Percentiles rank a stretch among this genome's conserved stretches.
Evolutionary conservation across 53 echinoderm and acorn worm genomes (phyloP).

Genomic region (Luidia sarsii): DNA sequence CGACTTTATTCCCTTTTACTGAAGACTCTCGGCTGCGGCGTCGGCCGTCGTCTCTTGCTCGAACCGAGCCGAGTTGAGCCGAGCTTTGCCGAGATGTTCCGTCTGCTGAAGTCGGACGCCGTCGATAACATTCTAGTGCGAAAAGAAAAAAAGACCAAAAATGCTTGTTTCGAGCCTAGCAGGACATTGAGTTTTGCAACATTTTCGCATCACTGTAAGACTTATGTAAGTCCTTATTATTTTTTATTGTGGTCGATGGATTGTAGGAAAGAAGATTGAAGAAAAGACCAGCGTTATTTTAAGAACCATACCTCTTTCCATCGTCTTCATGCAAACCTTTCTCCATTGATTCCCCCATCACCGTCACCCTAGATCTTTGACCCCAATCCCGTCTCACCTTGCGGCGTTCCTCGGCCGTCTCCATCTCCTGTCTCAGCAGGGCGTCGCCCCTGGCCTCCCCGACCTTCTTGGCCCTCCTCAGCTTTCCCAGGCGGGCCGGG

Average conservation of each 20-base stretch:
- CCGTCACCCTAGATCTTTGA: not conserved
- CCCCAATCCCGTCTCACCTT: not conserved
- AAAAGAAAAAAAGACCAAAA: not conserved
- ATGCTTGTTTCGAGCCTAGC: not conserved
- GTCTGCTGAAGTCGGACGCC: constrained; percentile 21
- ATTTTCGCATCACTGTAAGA: no score
- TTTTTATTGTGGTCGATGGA: no score
- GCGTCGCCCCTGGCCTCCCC: constrained; percentile 14
- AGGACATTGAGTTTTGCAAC: no score
- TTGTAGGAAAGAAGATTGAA: no score
- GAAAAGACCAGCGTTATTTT: no score
- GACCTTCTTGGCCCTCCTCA: constrained; percentile 33
- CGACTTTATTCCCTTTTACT: constrained; percentile 8
- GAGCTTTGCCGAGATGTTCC: constrained; percentile 4
- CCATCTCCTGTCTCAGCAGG: constrained; percentile 41
- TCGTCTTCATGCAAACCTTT: no score
- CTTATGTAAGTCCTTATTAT: no score
- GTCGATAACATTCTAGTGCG: constrained; percentile 13
- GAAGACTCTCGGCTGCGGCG: constrained; percentile 10
- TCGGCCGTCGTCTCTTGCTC: constrained; percentile 7
- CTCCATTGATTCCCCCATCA: no score
- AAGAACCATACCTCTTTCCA: no score
- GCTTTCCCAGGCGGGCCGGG: constrained; percentile 31
- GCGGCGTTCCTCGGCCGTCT: constrained; percentile 34
- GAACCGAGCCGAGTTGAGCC: not conserved